Base-by-base conservation (phyloP, 2,113 vertebrate species). In the Chaenogobius annularis region DNA sequence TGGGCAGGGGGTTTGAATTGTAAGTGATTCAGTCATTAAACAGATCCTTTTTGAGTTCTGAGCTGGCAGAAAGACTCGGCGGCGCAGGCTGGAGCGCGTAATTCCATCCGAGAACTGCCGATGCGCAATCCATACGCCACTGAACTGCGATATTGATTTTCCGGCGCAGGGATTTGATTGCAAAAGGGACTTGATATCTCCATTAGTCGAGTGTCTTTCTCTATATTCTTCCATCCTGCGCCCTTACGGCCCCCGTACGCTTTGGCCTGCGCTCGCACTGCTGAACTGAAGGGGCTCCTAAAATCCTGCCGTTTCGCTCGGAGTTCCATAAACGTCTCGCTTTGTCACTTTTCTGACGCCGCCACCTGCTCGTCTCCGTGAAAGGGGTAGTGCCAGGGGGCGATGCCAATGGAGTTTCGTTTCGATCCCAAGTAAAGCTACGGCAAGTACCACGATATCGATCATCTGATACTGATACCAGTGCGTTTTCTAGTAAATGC, bases 41-140 rank as follows among this genome's bases (percentile, higher is more conserved):
- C 72, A 3, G 71, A 79, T 68, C 26, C 80, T 26, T 22, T 31
- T 10, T 22, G 66, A 59, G 5, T 31, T 23, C 72, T 73, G 80
- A 76, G 81, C 84, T 73, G 75, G 74, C 73, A 68, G 77, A 87
- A 70, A 79, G 86, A 82, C 83, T 81, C 43, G 64, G n/a, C 73
- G 84, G 75, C 70, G 78, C 75, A 82, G 50, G 67, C 75, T 56
- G 31, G 50, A 9, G 55, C 46, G 61, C 48, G 68, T 50, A 40
- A 74, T 69, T 79, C 74, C 87, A 73, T 77, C 58, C 10, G 80
- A 66, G 35, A 73, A 61, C 82, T 79, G 77, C 76, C 79, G 81
- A 72, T 61, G 74, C 70, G 78, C 84, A 80, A 87, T 89, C 86
- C 85, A 90, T 89, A 89, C 88, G 81, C 87, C 85, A 84, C 76